These are phyloP conservation scores for Castor canadensis DNA, from an alignment of 2,113 vertebrate genomes.

Conservation along the genomic window DNA sequence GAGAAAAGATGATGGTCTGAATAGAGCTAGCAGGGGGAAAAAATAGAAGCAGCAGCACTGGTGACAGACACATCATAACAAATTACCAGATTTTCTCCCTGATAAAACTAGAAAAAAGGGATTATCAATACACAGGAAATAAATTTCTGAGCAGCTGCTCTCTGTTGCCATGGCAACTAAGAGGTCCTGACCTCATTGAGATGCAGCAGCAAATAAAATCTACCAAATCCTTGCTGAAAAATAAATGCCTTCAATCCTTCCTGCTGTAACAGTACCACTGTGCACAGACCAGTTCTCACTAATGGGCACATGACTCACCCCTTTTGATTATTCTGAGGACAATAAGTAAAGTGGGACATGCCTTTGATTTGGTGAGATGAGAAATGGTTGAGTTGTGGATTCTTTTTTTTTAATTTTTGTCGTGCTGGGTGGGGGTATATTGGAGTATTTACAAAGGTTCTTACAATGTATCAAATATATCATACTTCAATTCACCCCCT, in stretches of 20 bases:
- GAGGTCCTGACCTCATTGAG: not conserved
- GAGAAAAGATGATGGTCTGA: not conserved
- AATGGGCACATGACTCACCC: accelerated
- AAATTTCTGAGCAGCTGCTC: conserved; percentile 37
- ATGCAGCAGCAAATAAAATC: conserved; percentile 10
- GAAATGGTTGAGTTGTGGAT: not conserved
- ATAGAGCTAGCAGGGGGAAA: not conserved
- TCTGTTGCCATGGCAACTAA: conserved; percentile 21
- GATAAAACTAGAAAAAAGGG: not conserved
- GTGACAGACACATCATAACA: not conserved
- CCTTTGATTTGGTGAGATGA: not conserved
- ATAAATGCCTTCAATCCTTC: not conserved
- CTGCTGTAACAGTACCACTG: not conserved
- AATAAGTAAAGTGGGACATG: not conserved
- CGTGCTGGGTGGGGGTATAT: no score
- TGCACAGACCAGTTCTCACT: not conserved
- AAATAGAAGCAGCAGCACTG: not conserved
- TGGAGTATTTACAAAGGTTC: no score
- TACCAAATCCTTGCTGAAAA: conserved; percentile 12
- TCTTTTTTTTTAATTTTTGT: no score
- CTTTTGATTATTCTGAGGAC: not conserved
- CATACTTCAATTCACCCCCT: no score
- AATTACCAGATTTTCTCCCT: not conserved
- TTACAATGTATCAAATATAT: no score
- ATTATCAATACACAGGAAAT: conserved; percentile 30